Evolutionary conservation across 2,113 vertebrate species (phyloP).

Genomic region (Paratilapia polleni): DNA sequence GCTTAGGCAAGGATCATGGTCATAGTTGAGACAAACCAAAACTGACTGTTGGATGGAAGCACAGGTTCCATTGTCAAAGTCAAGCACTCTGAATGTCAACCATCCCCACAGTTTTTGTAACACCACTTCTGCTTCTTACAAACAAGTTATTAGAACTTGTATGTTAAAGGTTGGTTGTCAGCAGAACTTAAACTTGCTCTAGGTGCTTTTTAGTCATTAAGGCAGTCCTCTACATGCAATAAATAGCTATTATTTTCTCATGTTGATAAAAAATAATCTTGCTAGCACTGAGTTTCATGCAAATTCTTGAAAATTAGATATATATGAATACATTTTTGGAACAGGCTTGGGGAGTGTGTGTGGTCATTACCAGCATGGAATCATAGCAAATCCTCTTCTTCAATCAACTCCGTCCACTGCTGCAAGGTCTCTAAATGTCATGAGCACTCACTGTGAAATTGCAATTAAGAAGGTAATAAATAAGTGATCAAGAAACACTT

Average conservation of each 20-base stretch:
- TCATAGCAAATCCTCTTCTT: constrained; percentile 41
- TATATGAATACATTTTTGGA: not conserved
- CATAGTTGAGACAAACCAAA: too few species aligned
- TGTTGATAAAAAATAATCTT: not conserved
- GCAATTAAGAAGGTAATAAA: constrained; percentile 79
- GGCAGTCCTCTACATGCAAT: not conserved
- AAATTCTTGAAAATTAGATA: not conserved
- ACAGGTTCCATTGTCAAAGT: too few species aligned
- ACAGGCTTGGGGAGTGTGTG: not conserved
- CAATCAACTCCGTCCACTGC: constrained; percentile 65
- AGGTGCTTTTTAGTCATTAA: too few species aligned
- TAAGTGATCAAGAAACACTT: constrained; percentile 61
- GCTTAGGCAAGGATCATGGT: not conserved
- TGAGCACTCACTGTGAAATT: constrained; percentile 81
- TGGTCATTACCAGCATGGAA: not conserved
- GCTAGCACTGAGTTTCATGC: not conserved
- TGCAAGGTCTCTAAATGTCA: constrained; percentile 81
- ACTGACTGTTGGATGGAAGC: too few species aligned
- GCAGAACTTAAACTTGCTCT: too few species aligned
- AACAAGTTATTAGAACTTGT: too few species aligned
- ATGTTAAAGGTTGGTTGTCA: too few species aligned
- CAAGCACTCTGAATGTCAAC: too few species aligned
- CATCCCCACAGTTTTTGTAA: too few species aligned
- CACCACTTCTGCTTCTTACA: too few species aligned
- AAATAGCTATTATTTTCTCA: not conserved